phyloP scores from a whole-genome alignment of 2,888 invertebrate genomes.

The Pseudoips prasinana region DNA sequence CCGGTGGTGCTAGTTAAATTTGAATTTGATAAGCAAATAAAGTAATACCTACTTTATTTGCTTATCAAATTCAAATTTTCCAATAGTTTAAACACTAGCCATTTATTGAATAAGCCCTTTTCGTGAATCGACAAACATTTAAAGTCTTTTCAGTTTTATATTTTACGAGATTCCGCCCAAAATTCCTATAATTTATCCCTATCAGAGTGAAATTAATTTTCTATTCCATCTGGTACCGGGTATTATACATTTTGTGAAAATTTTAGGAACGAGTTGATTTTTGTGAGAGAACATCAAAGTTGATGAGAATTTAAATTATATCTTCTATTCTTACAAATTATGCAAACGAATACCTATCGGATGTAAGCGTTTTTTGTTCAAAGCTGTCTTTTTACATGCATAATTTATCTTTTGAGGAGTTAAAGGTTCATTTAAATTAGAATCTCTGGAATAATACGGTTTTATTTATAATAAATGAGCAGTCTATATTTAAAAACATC shows the following conservation, averaged over 20 bases:
- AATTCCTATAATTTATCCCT: slow-evolving; percentile 34
- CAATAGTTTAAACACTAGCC: too few species aligned
- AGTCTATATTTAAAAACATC: too few species aligned
- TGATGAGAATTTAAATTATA: slow-evolving; percentile 44
- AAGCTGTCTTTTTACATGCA: slow-evolving; percentile 24
- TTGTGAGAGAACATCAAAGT: slow-evolving; percentile 46
- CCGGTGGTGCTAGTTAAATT: too few species aligned
- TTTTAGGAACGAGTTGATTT: slow-evolving; percentile 46
- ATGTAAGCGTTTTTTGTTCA: slow-evolving; percentile 30
- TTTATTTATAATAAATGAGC: too few species aligned
- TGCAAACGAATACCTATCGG: slow-evolving; percentile 46
- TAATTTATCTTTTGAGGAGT: slow-evolving; percentile 18
- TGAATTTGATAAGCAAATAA: too few species aligned
- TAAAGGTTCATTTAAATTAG: slow-evolving; percentile 12
- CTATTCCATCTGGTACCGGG: slow-evolving; percentile 38
- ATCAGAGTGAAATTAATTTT: slow-evolving; percentile 39
- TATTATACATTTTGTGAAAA: slow-evolving; percentile 40
- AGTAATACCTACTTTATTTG: too few species aligned
- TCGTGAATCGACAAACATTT: slow-evolving; percentile 19
- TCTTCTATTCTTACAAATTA: slow-evolving; percentile 42
- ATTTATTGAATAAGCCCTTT: slow-evolving; percentile 6
- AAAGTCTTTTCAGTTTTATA: slow-evolving; percentile 15
- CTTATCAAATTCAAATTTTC: too few species aligned
- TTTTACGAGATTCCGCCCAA: slow-evolving; percentile 20
- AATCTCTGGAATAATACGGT: too few species aligned